phyloP scores from a whole-genome alignment of 2,888 invertebrate species.

The Lithophane ornitopus region DNA sequence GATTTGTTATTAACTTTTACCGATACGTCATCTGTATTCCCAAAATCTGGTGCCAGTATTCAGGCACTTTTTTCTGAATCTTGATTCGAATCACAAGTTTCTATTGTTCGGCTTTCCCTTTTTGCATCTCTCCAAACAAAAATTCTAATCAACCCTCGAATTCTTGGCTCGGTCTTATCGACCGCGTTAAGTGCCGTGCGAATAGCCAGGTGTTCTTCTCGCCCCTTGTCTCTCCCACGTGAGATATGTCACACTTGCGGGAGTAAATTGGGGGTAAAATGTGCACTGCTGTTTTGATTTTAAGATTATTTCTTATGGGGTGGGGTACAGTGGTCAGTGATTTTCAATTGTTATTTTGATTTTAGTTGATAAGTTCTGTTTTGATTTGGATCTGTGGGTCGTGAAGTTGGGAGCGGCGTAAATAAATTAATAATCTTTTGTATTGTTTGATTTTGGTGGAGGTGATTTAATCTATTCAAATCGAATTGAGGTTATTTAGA shows the following conservation, averaged over 20 bases:
- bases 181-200: conserved; percentile 76
- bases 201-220: conserved; percentile 71
- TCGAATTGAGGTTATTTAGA: too few relatives aligned
- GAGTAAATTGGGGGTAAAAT: conserved; percentile 75
- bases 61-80: too few relatives aligned
- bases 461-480: conserved; percentile 1
- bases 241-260: conserved; percentile 71
- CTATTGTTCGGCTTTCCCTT: not conserved
- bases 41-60: too few relatives aligned
- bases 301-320: conserved; percentile 55
- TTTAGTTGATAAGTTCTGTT: conserved; percentile 36
- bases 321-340: conserved; percentile 57
- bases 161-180: conserved; percentile 59
- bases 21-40: too few relatives aligned
- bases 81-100: too few relatives aligned
- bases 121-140: conserved; percentile 8
- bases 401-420: conserved; percentile 13
- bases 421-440: conserved; percentile 26
- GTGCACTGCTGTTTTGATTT: conserved; percentile 68
- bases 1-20: too few relatives aligned
- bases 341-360: conserved; percentile 60
- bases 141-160: conserved; percentile 59
- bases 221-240: conserved; percentile 60
- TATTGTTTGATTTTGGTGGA: conserved; percentile 10
- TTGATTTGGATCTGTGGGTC: conserved; percentile 45